phyloP scores from a whole-genome alignment of 2,888 invertebrate genomes.

The Pilophorus perplexus region DNA sequence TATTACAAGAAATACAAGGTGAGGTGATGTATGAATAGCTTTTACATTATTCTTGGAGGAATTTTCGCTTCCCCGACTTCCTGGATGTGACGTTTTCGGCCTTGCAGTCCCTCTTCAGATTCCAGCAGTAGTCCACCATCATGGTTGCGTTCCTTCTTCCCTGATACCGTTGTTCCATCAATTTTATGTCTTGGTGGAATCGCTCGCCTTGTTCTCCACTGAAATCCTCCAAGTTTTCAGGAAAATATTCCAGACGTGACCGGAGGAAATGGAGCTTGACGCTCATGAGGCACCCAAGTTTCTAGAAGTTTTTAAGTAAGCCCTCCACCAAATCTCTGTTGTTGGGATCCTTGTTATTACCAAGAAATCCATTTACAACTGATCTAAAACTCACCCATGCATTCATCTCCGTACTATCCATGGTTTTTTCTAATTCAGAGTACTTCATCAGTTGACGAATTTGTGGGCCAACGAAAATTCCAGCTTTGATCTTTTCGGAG shows the following conservation, averaged over 20 bases:
- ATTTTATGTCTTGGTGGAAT: conserved; percentile 17
- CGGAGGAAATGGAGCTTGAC: conserved; percentile 52
- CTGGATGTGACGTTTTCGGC: neutral
- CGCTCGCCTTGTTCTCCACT: conserved; percentile 49
- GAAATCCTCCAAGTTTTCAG: conserved; percentile 51
- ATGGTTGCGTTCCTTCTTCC: neutral
- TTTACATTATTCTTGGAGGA: neutral
- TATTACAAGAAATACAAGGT: neutral
- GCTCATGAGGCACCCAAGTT: conserved; percentile 51
- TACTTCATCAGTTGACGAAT: neutral
- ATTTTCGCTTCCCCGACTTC: neutral
- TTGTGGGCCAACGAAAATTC: conserved; percentile 11
- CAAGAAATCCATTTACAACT: conserved; percentile 29
- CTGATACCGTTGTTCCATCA: conserved; percentile 13
- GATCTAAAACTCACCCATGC: conserved; percentile 37
- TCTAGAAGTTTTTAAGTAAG: conserved; percentile 40
- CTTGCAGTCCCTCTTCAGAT: neutral
- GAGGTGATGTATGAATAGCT: neutral
- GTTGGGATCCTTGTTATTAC: conserved; percentile 36
- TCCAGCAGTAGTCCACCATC: neutral
- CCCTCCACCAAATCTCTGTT: conserved; percentile 40
- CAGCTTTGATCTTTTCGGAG: neutral
- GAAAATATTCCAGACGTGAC: conserved; percentile 51
- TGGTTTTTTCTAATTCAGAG: neutral
- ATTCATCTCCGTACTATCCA: neutral